Evolutionary conservation across 2,113 vertebrate genomes (phyloP).

Genomic region (Orcinus orca): DNA sequence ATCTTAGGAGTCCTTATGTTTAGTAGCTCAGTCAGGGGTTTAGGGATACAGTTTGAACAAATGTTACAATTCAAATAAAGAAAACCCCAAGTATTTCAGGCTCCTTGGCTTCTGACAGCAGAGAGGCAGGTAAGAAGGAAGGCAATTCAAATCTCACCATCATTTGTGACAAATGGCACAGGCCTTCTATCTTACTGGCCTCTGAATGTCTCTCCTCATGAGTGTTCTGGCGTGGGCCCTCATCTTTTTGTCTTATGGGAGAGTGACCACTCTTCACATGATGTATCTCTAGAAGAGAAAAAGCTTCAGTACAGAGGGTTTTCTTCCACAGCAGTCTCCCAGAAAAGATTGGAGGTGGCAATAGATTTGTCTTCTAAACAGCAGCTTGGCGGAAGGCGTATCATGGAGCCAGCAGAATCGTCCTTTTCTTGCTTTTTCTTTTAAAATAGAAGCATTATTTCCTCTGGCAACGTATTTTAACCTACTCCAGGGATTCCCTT

Average conservation of each 20-base stretch:
- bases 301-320: constrained; percentile 30
- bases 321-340: constrained; percentile 22
- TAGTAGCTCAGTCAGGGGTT: constrained; percentile 49
- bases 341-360: constrained; percentile 38
- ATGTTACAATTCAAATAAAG: constrained; percentile 43
- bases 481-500: constrained; percentile 66
- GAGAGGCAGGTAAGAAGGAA: neutral
- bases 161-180: too few relatives aligned
- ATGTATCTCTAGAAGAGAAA: neutral
- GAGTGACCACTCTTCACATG: neutral
- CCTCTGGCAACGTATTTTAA: constrained; percentile 32
- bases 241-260: neutral
- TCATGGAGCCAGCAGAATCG: constrained; percentile 26
- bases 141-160: neutral
- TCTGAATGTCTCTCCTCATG: neutral
- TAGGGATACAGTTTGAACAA: constrained; percentile 44
- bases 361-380: constrained; percentile 63
- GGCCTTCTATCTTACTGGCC: neutral
- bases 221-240: neutral
- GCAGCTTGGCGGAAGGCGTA: constrained; percentile 45
- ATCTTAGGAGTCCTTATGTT: constrained; percentile 65
- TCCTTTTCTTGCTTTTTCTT: neutral
- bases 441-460: constrained; percentile 67
- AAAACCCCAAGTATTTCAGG: neutral
- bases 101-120: neutral